Percentiles rank a stretch among this genome's conserved stretches.
phyloP scores from a whole-genome alignment of 1,140 invertebrate species.

The Panonychus citri region DNA sequence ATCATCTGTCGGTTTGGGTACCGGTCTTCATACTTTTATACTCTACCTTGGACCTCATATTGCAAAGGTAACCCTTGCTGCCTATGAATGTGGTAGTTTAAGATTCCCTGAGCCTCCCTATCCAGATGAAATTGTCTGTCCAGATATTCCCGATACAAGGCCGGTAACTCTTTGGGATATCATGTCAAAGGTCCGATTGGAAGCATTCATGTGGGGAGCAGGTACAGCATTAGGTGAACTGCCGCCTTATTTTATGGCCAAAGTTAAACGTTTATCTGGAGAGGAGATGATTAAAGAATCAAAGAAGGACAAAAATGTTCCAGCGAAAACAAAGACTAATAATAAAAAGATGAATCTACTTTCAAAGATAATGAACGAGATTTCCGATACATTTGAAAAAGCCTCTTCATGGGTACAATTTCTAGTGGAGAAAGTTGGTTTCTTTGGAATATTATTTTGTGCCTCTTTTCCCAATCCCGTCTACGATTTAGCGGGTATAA shows the following conservation, averaged over 20 bases:
- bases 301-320: neutral
- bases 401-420: neutral
- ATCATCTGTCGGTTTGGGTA: constrained; percentile 89
- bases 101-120: constrained; percentile 66
- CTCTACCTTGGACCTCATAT: constrained; percentile 57
- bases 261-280: constrained; percentile 16
- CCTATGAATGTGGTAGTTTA: constrained; percentile 80
- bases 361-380: no score
- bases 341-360: no score
- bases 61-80: constrained; percentile 76
- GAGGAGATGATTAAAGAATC: constrained; percentile 13
- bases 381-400: neutral
- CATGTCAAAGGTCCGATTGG: constrained; percentile 84
- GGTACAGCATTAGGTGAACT: constrained; percentile 92
- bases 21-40: constrained; percentile 92
- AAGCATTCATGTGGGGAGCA: constrained; percentile 89
- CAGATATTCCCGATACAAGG: constrained; percentile 12
- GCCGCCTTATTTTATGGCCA: constrained; percentile 88
- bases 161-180: constrained; percentile 47
- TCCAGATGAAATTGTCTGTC: constrained; percentile 43
- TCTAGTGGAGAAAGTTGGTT: constrained; percentile 80
- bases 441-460: constrained; percentile 88
- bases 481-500: constrained; percentile 94
- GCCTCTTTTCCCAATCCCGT: constrained; percentile 98
- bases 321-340: no score